Evolutionary conservation across 2,888 invertebrate species (phyloP).

Genomic region (Mythimna ferrago): DNA sequence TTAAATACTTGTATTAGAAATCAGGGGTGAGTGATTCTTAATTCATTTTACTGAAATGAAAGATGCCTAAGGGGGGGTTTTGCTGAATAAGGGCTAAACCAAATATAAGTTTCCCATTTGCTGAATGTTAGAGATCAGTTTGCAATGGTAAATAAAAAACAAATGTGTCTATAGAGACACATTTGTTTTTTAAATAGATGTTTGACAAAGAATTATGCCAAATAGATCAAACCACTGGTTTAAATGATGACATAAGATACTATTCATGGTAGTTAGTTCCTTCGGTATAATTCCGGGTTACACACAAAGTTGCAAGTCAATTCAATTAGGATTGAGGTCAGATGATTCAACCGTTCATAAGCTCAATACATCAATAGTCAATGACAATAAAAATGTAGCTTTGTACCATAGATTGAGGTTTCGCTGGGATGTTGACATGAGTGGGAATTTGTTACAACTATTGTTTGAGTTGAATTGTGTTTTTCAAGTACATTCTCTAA

Average conservation of each 20-base stretch:
- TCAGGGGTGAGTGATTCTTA: no score
- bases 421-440: not conserved
- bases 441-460: not conserved
- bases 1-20: no score
- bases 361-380: conserved; percentile 38
- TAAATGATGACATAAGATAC: no score
- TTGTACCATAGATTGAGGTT: conserved; percentile 21
- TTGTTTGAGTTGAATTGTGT: not conserved
- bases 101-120: no score
- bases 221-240: not conserved
- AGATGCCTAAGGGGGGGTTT: no score
- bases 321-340: conserved; percentile 53
- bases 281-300: not conserved
- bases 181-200: no score
- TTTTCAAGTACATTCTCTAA: not conserved
- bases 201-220: no score
- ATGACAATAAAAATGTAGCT: conserved; percentile 12
- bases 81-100: no score
- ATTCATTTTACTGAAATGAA: no score
- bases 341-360: conserved; percentile 17
- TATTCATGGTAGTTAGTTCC: not conserved
- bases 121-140: no score
- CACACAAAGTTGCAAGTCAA: conserved; percentile 28
- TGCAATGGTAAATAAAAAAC: no score
- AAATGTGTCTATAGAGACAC: no score